Conservation (phyloP, 2,113 vertebrate genomes). For the Galeopterus variegatus region DNA sequence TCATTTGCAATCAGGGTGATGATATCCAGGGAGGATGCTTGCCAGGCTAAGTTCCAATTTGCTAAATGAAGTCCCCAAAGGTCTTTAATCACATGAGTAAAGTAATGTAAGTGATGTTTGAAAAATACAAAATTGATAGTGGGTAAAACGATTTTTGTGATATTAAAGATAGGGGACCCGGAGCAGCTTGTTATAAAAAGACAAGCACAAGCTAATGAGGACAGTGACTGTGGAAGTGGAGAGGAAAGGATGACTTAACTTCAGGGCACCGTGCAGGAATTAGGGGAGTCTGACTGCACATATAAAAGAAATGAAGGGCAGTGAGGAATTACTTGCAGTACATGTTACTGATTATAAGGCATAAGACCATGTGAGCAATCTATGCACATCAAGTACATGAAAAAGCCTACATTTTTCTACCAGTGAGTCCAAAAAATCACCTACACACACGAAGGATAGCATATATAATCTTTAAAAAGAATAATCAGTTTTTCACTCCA, state of each 20-base stretch:
- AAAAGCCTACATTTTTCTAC: not conserved
- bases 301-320: not conserved
- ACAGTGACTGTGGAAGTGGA: not conserved
- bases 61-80: not conserved
- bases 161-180: not conserved
- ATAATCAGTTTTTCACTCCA: not conserved
- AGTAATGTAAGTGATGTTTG: conserved; percentile 2
- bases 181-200: conserved; percentile 17
- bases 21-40: not conserved
- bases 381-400: not conserved
- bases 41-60: not conserved
- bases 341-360: not conserved
- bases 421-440: conserved; percentile 61
- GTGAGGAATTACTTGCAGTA: not conserved
- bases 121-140: not conserved
- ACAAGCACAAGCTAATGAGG: not conserved
- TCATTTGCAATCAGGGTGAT: not conserved
- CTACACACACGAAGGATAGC: conserved; percentile 9
- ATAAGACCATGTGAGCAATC: not conserved
- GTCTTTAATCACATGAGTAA: not conserved
- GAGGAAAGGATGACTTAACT: not conserved
- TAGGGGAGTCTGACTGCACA: not conserved
- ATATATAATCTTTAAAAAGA: conserved; percentile 60
- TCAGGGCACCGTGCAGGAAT: not conserved
- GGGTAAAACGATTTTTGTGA: not conserved